phyloP scores from a whole-genome alignment of 2,113 vertebrate species.

The Pelecanus crispus region DNA sequence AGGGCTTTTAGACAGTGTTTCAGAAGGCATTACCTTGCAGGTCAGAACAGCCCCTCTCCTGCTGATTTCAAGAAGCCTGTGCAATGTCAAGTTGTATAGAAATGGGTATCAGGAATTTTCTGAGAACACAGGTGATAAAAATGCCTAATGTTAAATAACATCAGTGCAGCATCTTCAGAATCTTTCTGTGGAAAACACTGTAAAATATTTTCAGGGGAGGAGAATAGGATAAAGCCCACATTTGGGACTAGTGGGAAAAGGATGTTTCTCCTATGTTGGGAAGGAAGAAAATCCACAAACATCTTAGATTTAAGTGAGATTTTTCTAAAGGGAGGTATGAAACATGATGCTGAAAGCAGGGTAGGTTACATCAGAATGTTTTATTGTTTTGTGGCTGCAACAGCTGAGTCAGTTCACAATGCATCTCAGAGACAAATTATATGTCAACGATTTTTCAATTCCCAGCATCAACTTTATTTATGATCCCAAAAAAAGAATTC shows the following conservation, averaged over 20 bases:
- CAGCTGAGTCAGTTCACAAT: slow-evolving; percentile 30
- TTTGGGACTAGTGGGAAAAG: neutral
- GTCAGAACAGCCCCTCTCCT: neutral
- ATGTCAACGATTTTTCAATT: neutral
- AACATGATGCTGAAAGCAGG: neutral
- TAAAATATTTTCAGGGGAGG: neutral
- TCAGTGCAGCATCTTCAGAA: neutral
- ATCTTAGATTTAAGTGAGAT: neutral
- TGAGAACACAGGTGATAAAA: neutral
- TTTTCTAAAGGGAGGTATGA: slow-evolving; percentile 11
- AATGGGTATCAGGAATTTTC: neutral
- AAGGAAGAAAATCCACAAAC: neutral
- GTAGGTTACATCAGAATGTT: slow-evolving; percentile 1
- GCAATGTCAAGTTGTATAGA: neutral
- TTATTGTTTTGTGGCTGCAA: slow-evolving; percentile 10
- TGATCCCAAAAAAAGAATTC: neutral
- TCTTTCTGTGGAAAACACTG: neutral
- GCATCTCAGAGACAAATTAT: neutral
- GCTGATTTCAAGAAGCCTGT: neutral
- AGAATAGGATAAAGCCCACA: neutral
- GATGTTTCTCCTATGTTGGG: neutral
- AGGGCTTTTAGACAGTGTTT: neutral
- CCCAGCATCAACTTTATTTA: slow-evolving; percentile 19
- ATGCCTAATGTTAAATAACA: neutral
- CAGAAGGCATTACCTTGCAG: neutral